Evolutionary conservation across 2,888 invertebrate species (phyloP).

Genomic region (Meliscaeva auricollis): DNA sequence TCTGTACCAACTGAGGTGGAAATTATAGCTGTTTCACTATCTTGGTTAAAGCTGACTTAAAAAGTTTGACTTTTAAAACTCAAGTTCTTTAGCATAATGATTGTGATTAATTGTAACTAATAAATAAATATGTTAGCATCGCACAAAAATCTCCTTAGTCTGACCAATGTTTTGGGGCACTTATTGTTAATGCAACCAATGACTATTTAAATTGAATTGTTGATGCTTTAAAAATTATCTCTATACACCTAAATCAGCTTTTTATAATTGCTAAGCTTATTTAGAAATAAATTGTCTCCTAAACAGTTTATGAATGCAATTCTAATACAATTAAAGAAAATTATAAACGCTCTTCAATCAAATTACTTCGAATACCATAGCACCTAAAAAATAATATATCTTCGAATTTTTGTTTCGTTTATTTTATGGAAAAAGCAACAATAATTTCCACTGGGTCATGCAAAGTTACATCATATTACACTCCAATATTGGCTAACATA

Average conservation of each 20-base stretch:
- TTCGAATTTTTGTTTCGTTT: conserved; percentile 1
- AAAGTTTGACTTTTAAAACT: no score
- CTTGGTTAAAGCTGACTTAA: no score
- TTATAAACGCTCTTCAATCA: conserved; percentile 53
- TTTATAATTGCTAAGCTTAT: not conserved
- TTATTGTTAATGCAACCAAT: no score
- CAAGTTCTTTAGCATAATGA: no score
- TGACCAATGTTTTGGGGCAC: no score
- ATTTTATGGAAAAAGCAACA: not conserved
- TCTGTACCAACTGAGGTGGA: no score
- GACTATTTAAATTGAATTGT: conserved; percentile 14
- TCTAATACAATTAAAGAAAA: not conserved
- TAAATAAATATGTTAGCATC: no score
- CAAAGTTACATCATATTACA: conserved; percentile 4
- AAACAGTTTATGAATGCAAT: conserved; percentile 12
- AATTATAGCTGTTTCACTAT: no score
- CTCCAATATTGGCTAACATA: not conserved
- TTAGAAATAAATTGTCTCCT: conserved; percentile 18
- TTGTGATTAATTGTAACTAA: no score
- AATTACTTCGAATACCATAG: conserved; percentile 30
- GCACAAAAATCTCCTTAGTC: no score
- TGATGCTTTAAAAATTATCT: not conserved
- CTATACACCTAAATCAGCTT: not conserved
- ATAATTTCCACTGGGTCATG: not conserved
- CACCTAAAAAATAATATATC: not conserved